Evolutionary conservation across 2,888 invertebrate species (phyloP), one percentile per base, ranked within the genome.

Genomic region (Hydrotaea diabolus): DNA sequence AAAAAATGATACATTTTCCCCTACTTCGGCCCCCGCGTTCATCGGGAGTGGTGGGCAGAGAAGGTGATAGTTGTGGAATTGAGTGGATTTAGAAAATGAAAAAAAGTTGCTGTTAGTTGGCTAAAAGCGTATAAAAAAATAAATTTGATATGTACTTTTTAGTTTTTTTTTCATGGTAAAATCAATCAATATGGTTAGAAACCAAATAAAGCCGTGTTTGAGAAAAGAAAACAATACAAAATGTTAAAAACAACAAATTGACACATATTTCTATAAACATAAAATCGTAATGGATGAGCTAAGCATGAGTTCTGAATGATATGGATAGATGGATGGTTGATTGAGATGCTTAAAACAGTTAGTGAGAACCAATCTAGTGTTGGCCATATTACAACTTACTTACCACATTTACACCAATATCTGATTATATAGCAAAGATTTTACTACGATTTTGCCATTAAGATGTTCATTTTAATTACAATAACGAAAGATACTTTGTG

Each of bases 151-250:
- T 19, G 23, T 69, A 39, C 21, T 23, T 43, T 23, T 46, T 69
- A 3, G 31, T 62, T 13, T 31, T 57, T 57, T 62, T 26, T 21
- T 19, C 46, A 46, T 69, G 46, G 69, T 69, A 69, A 13, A 69
- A 69, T 43, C 69, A 69, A 69, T 69, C 69, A 46, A 69, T 23
- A 69, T 69, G 43, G 46, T 69, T 69, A 69, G 69, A 62, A 62
- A 62, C 62, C 62, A 62, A 62, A 62, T n/a, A 62, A n/a, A 62
- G 31, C 62, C 31, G 31, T 62, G n/a, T n/a, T 13, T 62, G 31
- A 62, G 62, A 31, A n/a, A n/a, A 39, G 62, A 49, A 36, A 13
- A 13, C 31, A 31, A 62, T 13, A 43, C 19, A 15, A 69, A 69
- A 46, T 23, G 15, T 69, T 69, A 19, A 43, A 39, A 8, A 21